phyloP scores from a whole-genome alignment of 2,888 invertebrate species.

The Aporophyla lueneburgensis region DNA sequence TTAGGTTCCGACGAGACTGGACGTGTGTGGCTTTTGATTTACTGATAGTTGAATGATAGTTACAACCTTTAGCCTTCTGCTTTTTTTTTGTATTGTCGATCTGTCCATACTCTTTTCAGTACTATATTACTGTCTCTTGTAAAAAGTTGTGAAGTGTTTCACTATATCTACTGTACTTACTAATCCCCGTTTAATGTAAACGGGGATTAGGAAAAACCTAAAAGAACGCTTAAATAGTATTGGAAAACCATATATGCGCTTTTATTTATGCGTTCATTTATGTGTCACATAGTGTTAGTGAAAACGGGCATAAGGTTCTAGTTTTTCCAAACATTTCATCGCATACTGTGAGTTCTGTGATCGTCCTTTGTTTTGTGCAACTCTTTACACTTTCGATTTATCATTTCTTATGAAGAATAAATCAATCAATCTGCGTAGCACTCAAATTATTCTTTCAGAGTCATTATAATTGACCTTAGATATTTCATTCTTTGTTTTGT shows the following conservation, averaged over 20 bases:
- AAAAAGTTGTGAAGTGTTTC: neutral
- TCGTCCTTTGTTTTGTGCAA: conserved; percentile 7
- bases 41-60: conserved; percentile 58
- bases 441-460: conserved; percentile 2
- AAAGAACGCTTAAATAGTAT: neutral
- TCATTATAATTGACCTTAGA: neutral
- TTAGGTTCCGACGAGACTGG: conserved; percentile 42
- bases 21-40: conserved; percentile 50
- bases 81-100: neutral
- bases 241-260: neutral
- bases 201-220: neutral
- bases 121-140: neutral
- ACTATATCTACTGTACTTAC: neutral
- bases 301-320: neutral
- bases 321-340: neutral
- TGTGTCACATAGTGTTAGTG: neutral
- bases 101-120: neutral
- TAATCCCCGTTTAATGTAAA: neutral
- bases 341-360: conserved; percentile 9
- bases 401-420: neutral
- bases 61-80: neutral
- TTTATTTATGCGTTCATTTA: neutral
- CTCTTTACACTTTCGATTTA: neutral
- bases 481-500: conserved; percentile 13
- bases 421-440: too few species aligned